These are phyloP conservation scores for Anaspis maculata DNA, from an alignment of 2,888 invertebrate genomes.

Conservation along the genomic window DNA sequence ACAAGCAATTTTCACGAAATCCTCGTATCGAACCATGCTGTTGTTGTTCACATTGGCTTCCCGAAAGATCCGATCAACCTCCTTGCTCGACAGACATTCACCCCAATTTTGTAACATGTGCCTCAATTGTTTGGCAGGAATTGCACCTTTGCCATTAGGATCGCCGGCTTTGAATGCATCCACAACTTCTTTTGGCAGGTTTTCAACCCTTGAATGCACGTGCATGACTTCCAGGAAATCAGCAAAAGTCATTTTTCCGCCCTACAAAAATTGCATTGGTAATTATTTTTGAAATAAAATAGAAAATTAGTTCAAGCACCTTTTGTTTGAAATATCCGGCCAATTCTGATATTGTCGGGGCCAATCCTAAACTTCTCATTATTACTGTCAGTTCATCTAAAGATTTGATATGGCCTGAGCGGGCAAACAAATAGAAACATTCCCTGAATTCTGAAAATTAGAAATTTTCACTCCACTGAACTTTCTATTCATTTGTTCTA, in stretches of 20 bases:
- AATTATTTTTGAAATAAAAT: constrained; percentile 2
- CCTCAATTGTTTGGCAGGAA: constrained; percentile 74
- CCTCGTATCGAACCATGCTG: constrained; percentile 78
- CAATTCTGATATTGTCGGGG: constrained; percentile 87
- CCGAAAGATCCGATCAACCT: constrained; percentile 82
- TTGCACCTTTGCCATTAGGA: constrained; percentile 58
- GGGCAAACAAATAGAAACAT: constrained; percentile 90
- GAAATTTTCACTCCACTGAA: too few relatives aligned
- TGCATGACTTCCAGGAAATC: constrained; percentile 95
- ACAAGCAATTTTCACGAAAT: constrained; percentile 87
- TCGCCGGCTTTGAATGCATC: constrained; percentile 88
- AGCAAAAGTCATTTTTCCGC: constrained; percentile 89
- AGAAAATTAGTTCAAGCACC: constrained; percentile 18
- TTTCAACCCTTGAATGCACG: constrained; percentile 76
- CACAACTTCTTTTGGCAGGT: constrained; percentile 74
- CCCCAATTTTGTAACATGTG: constrained; percentile 88
- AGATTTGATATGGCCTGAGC: constrained; percentile 80
- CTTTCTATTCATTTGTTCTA: too few relatives aligned
- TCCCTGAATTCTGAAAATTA: constrained; percentile 81
- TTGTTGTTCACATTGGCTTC: constrained; percentile 80
- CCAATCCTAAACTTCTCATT: constrained; percentile 90
- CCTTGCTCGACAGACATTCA: constrained; percentile 69
- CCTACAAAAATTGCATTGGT: constrained; percentile 41
- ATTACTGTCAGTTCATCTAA: constrained; percentile 87
- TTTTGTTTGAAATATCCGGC: constrained; percentile 71